Conservation (phyloP, 2,888 invertebrate species). For the Nysson spinosus region DNA sequence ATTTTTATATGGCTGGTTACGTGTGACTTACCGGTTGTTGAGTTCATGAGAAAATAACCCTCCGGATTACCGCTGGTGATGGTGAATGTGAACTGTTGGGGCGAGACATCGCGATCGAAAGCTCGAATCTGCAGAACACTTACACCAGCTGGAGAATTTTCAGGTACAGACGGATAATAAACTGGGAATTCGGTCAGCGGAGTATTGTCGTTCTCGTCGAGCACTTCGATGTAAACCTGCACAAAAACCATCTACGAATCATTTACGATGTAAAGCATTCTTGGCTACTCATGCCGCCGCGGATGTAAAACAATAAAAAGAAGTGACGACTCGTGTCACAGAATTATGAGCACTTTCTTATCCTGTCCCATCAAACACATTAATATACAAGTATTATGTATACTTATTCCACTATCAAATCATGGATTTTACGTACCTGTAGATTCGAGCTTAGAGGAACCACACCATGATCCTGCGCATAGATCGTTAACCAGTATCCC, state of each 20-base stretch:
- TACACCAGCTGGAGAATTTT: slow-evolving; percentile 87
- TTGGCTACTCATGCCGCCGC: background rate
- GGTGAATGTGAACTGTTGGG: slow-evolving; percentile 85
- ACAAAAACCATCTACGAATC: slow-evolving; percentile 37
- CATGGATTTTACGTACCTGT: slow-evolving; percentile 83
- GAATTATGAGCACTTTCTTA: too few relatives aligned
- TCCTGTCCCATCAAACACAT: too few relatives aligned
- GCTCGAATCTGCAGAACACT: slow-evolving; percentile 88
- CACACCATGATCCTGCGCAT: slow-evolving; percentile 94
- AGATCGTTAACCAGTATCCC: slow-evolving; percentile 96
- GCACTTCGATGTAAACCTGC: slow-evolving; percentile 89
- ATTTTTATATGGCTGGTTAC: slow-evolving; percentile 23
- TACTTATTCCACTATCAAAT: too few relatives aligned
- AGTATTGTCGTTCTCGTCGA: slow-evolving; percentile 96
- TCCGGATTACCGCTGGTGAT: slow-evolving; percentile 96
- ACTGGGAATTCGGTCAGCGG: slow-evolving; percentile 93
- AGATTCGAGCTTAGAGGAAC: slow-evolving; percentile 90
- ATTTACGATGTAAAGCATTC: slow-evolving; percentile 20
- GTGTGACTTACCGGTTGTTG: slow-evolving; percentile 84
- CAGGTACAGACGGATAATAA: slow-evolving; percentile 88
- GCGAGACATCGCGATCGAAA: slow-evolving; percentile 86
- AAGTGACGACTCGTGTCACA: too few relatives aligned
- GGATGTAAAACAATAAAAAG: slow-evolving; percentile 31
- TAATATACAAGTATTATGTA: too few relatives aligned
- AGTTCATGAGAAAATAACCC: slow-evolving; percentile 92